Percentiles rank a stretch among this genome's conserved stretches.
Conservation (phyloP, 2,113 vertebrate genomes). For the Megatriorchis doriae region DNA sequence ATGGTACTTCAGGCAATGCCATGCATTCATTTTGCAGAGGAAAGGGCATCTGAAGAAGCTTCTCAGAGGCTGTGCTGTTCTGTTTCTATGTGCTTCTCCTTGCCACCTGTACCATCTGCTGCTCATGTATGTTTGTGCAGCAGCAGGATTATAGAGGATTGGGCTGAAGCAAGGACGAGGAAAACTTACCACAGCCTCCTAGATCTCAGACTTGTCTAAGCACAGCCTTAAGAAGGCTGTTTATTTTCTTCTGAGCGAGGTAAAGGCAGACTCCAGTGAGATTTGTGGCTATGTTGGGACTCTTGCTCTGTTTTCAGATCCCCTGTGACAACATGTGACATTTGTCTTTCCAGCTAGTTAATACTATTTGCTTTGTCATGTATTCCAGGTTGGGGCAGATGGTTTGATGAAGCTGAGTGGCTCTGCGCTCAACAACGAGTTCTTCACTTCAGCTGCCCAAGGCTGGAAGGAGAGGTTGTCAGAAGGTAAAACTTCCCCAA, state of each 20-base stretch:
- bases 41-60: not conserved
- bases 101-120: not conserved
- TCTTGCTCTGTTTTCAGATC: not conserved
- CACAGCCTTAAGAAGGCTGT: not conserved
- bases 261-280: not conserved
- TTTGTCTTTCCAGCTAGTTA: not conserved
- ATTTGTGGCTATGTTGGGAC: fast-evolving
- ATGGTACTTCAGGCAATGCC: fast-evolving
- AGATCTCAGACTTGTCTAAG: not conserved
- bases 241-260: fast-evolving
- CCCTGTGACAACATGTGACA: fast-evolving
- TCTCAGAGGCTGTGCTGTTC: not conserved
- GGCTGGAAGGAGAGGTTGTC: constrained; percentile 95
- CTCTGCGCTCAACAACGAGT: constrained; percentile 96
- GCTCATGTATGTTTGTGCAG: not conserved
- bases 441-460: constrained; percentile 96
- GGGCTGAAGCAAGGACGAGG: not conserved
- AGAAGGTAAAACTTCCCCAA: constrained; percentile 79
- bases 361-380: not conserved
- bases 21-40: not conserved
- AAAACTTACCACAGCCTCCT: not conserved
- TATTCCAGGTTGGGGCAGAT: constrained; percentile 83
- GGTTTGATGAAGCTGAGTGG: constrained; percentile 89
- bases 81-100: not conserved
- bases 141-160: not conserved